These are phyloP conservation scores for Leptopilina drosophilae DNA, from an alignment of 2,888 invertebrate species.

Conservation along the genomic window DNA sequence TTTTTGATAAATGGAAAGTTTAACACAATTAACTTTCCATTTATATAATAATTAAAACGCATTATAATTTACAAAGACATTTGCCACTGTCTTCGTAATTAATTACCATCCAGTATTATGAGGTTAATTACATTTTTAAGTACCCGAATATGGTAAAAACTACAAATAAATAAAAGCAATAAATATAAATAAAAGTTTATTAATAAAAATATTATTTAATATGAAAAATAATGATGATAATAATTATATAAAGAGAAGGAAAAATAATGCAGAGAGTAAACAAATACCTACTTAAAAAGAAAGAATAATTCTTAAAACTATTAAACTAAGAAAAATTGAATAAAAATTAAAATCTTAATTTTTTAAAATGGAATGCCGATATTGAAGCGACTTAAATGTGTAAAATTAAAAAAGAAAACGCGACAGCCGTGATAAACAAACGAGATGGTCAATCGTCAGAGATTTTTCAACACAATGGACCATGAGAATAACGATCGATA, in stretches of 20 bases:
- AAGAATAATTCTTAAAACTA: background rate
- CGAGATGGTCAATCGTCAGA: constrained; percentile 33
- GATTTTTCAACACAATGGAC: background rate
- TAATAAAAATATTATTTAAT: too few species aligned
- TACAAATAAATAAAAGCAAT: too few species aligned
- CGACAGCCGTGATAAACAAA: background rate
- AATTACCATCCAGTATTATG: too few species aligned
- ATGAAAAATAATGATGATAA: too few species aligned
- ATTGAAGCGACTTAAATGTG: background rate
- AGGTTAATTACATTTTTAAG: too few species aligned
- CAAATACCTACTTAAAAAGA: too few species aligned
- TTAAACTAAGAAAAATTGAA: constrained; percentile 35
- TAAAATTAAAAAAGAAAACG: background rate
- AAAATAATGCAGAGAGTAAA: too few species aligned
- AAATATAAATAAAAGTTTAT: too few species aligned
- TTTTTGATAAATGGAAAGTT: constrained; percentile 13
- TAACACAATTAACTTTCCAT: background rate
- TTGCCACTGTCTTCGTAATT: constrained; percentile 43
- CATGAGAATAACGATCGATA: constrained; percentile 23
- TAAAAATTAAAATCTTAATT: constrained; percentile 19
- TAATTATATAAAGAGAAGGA: too few species aligned
- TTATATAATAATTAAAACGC: background rate
- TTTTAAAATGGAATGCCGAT: constrained; percentile 28
- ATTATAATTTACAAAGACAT: background rate
- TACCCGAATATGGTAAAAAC: too few species aligned